Evolutionary conservation across 2,888 invertebrate genomes (phyloP), one percentile per base, ranked within the genome.

Genomic region (Cistogaster globosa): DNA sequence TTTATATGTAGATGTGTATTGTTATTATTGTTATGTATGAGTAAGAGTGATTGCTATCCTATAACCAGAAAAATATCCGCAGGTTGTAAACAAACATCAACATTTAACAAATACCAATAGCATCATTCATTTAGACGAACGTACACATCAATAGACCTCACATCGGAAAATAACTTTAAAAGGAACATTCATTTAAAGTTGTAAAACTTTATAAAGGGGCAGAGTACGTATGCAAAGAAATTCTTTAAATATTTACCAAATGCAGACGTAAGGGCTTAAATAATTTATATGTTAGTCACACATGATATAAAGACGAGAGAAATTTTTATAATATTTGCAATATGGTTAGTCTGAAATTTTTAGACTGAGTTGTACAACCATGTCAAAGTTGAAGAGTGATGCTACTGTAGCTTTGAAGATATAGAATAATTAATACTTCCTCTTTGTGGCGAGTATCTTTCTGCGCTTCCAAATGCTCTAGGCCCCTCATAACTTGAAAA

Each of bases 21-120:
- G 32, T 32, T 32, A 32, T 32, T 4, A 12, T 42, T 42, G 0
- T 42, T 42, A 42, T 42, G 22, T 38, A 20, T 51, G 51, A 53
- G 38, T 63, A 2, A 57, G 36, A 16, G 57, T 26, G 45, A 57
- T 20, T 74, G 32, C 62, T 69, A 69, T 74, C 51, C 55, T 71
- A 14, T 48, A 85, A 85, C 77, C 74, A 74, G 69, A 74, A 81
- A 86, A 84, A 86, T 82, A 86, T 82, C 82, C 86, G 77, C 84
- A 86, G 86, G 86, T 84, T 76, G 62, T 81, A 84, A 84, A 84
- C 75, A 84, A 86, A 85, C 74, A 78, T 75, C 65, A 74, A 63
- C 78, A 81, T 82, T 75, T 62, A 77, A 84, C 80, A 83, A 77
- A 83, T 77, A 58, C 65, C 38, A 36, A 60, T 18, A 68, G 45